Base-by-base conservation (phyloP, 1,140 invertebrate species). In the Neuroterus valhalla region DNA sequence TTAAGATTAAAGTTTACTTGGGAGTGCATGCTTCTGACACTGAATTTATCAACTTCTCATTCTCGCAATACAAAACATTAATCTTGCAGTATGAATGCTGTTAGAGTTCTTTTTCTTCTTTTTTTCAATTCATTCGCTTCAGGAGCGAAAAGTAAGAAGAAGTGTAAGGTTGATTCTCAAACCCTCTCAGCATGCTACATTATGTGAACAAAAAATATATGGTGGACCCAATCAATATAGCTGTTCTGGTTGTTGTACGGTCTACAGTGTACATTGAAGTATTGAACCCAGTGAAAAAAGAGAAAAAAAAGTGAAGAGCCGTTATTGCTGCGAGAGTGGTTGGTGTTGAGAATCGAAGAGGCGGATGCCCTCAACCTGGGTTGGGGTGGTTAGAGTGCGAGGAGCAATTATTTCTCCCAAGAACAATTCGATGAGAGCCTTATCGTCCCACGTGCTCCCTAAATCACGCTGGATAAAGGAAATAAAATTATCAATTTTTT, bases 391-490 rank as follows among this genome's bases (percentile, higher is more conserved):
- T 62, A 6, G 52, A 62, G 31, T 31, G 21, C 23, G 26, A 38
- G n/a, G 52, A 62, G 52, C 52, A 62, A 62, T 62, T 62, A 62
- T 62, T 62, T 62, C 52, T 62, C 52, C 21, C 23, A 62, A 62
- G 52, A 62, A 62, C 52, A 38, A 62, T 62, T 62, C 26, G 55
- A 62, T 62, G n/a, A 26, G 12, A 62, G 55, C 31, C 26, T 62
- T 14, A 62, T 31, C 12, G 55, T 62, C 21, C 14, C 55, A 38
- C 55, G 55, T 38, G 55, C 55, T 62, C 31, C 23, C 21, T 62
- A 26, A 62, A 62, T 62, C 55, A 62, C 55, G 26, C 14, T 23
- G 12, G 14, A 62, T 31, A 62, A 3, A 62, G 15, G 14, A 15
- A 62, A 62, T 14, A 38, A 62, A 15, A 38, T 62, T 62, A 14